Evolutionary conservation across 2,797 vertebrate genomes (phyloP), one percentile per base, ranked within the genome.

Genomic region (Peromyscus eremicus): DNA sequence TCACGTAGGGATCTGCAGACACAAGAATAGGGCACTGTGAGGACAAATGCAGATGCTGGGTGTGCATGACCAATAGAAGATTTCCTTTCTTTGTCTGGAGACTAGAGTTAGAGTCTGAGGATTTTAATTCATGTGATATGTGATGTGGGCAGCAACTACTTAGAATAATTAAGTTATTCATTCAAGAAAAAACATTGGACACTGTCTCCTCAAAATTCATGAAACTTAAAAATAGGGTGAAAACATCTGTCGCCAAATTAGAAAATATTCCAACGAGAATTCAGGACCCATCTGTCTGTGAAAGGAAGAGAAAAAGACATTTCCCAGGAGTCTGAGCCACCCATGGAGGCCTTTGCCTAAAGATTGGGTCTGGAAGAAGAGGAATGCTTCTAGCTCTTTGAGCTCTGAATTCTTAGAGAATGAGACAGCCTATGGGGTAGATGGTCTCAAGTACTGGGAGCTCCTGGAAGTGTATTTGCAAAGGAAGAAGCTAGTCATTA

Each of bases 1-100:
- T 99, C 97, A 99, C 99, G 5, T 99, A 99, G 37, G 99, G 99
- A 99, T 99, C 99, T 99, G 98, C 64, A 94, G 98, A 96, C 95
- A 95, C 0, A 96, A 98, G 95, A 98, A 98, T 97, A 96, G 87
- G 66, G 86, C 32, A 82, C 66, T 8, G 93, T 98, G 92, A 98
- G 96, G 88, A 77, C 11, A 97, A 85, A 82, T 0, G 19, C 11
- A 94, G 79, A 95, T 34, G 1, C 43, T 40, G 37, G 52, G 6
- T 9, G 6, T 64, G 40, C 46, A 9, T 1, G 46, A 82, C n/a
- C 60, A 23, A 4, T 8, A 77, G 82, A 4, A 81, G 92, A 88
- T 92, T 87, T 80, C 87, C 93, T 93, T 92, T 92, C 96, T 43
- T 60, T 40, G 46, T 27, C 92, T 49, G 87, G 75, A 81, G 82